Conservation (phyloP, 2,113 vertebrate species). For the Salvelinus fontinalis region DNA sequence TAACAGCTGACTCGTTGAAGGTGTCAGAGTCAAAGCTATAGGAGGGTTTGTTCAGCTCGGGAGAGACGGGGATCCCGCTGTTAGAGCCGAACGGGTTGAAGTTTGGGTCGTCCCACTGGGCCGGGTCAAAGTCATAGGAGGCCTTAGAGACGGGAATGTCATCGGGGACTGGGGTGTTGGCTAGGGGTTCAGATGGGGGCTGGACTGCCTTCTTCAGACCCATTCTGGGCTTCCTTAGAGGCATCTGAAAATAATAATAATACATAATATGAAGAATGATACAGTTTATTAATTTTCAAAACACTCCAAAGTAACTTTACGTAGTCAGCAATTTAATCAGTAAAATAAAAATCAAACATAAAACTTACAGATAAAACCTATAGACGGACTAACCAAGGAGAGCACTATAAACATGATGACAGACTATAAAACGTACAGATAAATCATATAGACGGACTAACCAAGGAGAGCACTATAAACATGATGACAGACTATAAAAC, state of each 20-base stretch:
- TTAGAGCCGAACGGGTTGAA: conserved; percentile 91
- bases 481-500: too few species aligned
- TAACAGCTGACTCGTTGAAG: conserved; percentile 77
- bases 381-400: too few species aligned
- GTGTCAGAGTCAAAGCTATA: conserved; percentile 79
- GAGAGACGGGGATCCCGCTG: conserved; percentile 82
- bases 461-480: too few species aligned
- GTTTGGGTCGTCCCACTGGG: conserved; percentile 93
- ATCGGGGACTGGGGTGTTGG: conserved; percentile 75
- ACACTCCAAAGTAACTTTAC: too few species aligned
- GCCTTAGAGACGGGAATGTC: conserved; percentile 80
- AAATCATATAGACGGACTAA: too few species aligned
- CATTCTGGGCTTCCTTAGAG: conserved; percentile 90
- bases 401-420: too few species aligned
- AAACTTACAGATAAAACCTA: too few species aligned
- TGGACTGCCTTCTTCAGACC: conserved; percentile 78
- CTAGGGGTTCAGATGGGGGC: conserved; percentile 77
- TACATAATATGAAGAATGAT: too few species aligned
- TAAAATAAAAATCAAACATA: too few species aligned
- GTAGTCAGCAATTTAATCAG: too few species aligned
- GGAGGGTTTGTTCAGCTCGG: conserved; percentile 75
- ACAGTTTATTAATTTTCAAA: too few species aligned
- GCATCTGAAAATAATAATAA: conserved; percentile 73
- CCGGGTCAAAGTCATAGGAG: conserved; percentile 88
- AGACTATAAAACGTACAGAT: too few species aligned